Evolutionary conservation across 2,797 vertebrate genomes (phyloP).

Genomic region (Bufotes viridis): DNA sequence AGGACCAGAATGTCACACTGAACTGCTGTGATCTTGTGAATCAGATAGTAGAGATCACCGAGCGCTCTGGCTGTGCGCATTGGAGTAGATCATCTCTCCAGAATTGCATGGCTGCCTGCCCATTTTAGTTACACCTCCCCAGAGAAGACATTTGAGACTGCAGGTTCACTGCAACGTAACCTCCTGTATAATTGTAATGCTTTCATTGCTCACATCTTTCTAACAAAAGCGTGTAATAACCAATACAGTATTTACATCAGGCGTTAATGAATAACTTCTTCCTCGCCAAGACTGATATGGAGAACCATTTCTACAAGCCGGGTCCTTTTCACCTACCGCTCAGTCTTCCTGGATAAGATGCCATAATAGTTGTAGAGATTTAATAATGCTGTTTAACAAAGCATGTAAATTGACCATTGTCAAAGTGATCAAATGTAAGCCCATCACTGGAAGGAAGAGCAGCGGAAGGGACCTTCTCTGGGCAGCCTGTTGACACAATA

Average conservation of each 20-base stretch:
- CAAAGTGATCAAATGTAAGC: background rate
- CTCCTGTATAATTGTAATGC: background rate
- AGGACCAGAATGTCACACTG: background rate
- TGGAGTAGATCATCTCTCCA: background rate
- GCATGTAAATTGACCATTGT: background rate
- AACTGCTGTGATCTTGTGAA: background rate
- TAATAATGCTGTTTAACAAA: background rate
- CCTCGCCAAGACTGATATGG: constrained; percentile 7
- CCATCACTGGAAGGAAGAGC: background rate
- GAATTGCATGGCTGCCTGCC: background rate
- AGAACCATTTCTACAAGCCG: background rate
- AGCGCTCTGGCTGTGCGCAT: background rate
- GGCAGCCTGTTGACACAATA: background rate
- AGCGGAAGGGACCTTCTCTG: background rate
- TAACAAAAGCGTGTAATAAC: background rate
- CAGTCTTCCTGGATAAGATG: background rate
- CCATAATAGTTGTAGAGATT: background rate
- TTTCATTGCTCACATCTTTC: background rate
- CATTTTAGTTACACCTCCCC: background rate
- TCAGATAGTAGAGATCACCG: background rate
- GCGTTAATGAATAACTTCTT: background rate
- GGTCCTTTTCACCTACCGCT: background rate
- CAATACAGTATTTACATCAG: background rate
- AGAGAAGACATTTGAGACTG: background rate
- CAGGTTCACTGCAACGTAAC: background rate